phyloP scores from a whole-genome alignment of 2,113 vertebrate genomes.

The Merops nubicus region DNA sequence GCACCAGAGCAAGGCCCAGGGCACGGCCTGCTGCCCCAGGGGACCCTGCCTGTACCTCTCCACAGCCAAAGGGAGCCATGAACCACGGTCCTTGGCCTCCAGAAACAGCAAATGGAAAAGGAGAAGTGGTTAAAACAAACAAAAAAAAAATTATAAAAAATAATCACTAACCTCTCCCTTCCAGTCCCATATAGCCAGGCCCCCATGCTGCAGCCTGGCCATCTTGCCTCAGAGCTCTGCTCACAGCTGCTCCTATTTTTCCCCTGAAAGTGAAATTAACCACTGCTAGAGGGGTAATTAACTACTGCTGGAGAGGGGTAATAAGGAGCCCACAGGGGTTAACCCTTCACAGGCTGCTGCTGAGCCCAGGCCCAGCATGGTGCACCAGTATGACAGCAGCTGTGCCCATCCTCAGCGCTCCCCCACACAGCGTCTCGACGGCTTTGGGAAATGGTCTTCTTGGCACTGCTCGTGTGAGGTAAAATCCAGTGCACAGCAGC shows the following conservation, averaged over 20 bases:
- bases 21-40: fast-evolving
- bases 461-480: fast-evolving
- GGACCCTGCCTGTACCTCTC: fast-evolving
- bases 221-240: fast-evolving
- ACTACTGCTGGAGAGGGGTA: background rate
- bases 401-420: fast-evolving
- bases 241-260: background rate
- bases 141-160: no score
- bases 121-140: fast-evolving
- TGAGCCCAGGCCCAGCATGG: background rate
- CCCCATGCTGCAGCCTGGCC: fast-evolving
- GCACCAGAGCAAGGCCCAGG: fast-evolving
- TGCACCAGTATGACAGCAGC: fast-evolving
- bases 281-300: background rate
- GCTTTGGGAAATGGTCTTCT: fast-evolving
- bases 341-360: background rate
- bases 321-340: background rate
- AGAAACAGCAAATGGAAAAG: background rate
- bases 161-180: background rate
- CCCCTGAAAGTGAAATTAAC: background rate
- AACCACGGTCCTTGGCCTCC: fast-evolving
- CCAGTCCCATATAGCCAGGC: fast-evolving
- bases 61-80: no score
- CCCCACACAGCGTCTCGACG: fast-evolving
- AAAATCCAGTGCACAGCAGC: fast-evolving